phyloP scores from a whole-genome alignment of 2,888 invertebrate species.

The Campopleginae sp. region DNA sequence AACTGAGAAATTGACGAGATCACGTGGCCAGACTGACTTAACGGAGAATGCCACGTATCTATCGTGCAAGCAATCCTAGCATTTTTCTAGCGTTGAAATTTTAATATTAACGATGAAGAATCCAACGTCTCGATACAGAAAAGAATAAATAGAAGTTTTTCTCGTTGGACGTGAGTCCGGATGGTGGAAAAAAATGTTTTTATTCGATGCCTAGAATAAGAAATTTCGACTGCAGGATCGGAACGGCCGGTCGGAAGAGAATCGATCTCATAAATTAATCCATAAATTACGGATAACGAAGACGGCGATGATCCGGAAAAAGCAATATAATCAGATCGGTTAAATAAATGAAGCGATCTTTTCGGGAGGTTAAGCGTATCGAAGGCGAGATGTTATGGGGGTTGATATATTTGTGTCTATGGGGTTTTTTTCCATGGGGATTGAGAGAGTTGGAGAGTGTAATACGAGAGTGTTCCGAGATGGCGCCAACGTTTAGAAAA shows the following conservation, averaged over 20 bases:
- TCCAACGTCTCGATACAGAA: no score
- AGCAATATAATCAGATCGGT: conserved; percentile 15
- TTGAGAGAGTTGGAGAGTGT: conserved; percentile 62
- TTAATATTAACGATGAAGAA: no score
- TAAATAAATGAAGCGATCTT: conserved; percentile 34
- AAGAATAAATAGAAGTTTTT: no score
- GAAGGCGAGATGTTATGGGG: conserved; percentile 6
- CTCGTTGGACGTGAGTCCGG: no score
- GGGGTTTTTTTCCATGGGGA: conserved; percentile 45
- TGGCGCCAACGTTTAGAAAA: conserved; percentile 79
- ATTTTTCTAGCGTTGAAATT: no score
- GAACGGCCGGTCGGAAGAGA: not conserved
- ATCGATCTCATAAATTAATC: conserved; percentile 7
- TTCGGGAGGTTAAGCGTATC: not conserved
- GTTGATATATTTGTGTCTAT: conserved; percentile 14
- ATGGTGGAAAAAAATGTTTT: not conserved
- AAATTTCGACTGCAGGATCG: conserved; percentile 7
- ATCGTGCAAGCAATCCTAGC: no score
- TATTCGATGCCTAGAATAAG: no score
- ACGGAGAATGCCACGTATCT: no score
- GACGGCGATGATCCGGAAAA: not conserved
- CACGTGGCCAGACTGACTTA: no score
- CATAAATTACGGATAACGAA: not conserved
- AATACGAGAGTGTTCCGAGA: conserved; percentile 74
- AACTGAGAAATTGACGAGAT: no score